Conservation (phyloP, 2,113 vertebrate genomes). For the Albula goreensis region DNA sequence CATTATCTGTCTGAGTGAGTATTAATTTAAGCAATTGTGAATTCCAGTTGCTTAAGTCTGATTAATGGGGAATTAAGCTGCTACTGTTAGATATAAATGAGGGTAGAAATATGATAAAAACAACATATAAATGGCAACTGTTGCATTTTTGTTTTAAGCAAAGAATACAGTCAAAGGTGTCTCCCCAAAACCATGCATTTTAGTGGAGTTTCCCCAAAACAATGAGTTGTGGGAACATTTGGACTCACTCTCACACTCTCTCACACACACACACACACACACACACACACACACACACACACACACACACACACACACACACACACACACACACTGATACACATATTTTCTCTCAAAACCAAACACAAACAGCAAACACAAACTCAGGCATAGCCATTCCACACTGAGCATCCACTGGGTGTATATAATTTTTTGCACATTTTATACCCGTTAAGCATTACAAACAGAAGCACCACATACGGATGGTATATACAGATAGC, state of each 20-base stretch:
- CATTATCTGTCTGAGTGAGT: neutral
- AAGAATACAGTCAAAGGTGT: neutral
- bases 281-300: neutral
- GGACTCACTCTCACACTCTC: no score
- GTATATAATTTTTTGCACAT: no score
- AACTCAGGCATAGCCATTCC: no score
- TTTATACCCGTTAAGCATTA: neutral
- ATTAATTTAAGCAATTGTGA: conserved; percentile 7
- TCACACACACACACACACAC: no score
- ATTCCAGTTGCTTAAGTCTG: conserved; percentile 2
- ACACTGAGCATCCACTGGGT: no score
- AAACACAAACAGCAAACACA: no score
- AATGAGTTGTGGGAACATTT: neutral
- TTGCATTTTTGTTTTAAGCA: neutral
- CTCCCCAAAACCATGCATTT: neutral
- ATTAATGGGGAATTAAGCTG: neutral
- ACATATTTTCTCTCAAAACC: no score
- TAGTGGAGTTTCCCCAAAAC: neutral
- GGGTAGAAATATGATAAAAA: neutral
- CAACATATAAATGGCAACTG: neutral
- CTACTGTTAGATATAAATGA: neutral
- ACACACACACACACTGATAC: no score
- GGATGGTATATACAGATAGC: neutral
- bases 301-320: no score
- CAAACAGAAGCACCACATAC: neutral